Base-by-base conservation (phyloP, 2,888 invertebrate species). In the Pseudeuparius sepicola region DNA sequence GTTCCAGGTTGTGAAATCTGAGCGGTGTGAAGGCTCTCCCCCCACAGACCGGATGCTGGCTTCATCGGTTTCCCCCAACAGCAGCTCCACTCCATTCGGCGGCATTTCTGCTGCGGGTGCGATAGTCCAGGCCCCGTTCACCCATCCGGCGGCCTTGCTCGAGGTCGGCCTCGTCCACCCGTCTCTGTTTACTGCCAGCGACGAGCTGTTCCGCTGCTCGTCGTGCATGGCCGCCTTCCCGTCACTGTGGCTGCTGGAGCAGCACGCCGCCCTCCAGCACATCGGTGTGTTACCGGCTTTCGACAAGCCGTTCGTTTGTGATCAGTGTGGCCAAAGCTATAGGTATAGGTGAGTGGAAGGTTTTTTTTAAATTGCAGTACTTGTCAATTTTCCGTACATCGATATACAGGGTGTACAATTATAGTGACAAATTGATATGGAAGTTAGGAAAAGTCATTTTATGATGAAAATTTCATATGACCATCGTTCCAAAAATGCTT, bases 291-390 rank as follows among this genome's bases (percentile, higher is more conserved):
- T 58, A 4, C 50, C 52, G 29, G 49, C 57, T 14, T 7, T 20
- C 20, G 88, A 88, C 59, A 89, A 88, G 54, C 87, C 88, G 9
- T 88, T 87, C 63, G 85, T 87, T 24, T 89, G 88, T 64, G 88
- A 88, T 54, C 88, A 88, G 58, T 89, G 88, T 60, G 88, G 88
- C 4, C 88, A 89, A 55, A 84, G 86, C 53, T 89, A 89, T 65
- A 75, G 56, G 35, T 89, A 88, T 60, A 72, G 86, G 38, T 86
- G 86, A 24, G 86, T 86, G n/a, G n/a, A n/a, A n/a, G n/a, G n/a
- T n/a, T n/a, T n/a, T 23, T 80, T n/a, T n/a, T n/a, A n/a, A n/a
- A n/a, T n/a, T n/a, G n/a, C n/a, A n/a, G n/a, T n/a, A n/a, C n/a
- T n/a, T n/a, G n/a, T n/a, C n/a, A n/a, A n/a, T n/a, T n/a, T n/a